These are phyloP conservation scores for Helicoverpa assulta DNA, from an alignment of 2,888 invertebrate genomes.

Conservation along the genomic window DNA sequence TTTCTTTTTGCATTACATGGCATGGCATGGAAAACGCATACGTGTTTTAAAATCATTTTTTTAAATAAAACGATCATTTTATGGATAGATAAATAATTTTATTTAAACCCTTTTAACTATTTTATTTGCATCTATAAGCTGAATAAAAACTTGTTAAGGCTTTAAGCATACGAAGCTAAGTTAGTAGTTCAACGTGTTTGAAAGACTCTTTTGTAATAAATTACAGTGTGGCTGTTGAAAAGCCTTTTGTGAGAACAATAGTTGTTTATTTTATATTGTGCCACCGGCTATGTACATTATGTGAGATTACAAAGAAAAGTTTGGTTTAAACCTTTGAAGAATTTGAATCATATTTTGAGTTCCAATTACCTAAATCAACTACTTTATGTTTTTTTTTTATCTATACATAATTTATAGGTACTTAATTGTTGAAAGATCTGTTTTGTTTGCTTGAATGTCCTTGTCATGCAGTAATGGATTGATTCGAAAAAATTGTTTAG, in stretches of 20 bases:
- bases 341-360: no score
- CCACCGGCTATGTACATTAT: neutral
- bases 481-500: no score
- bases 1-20: no score
- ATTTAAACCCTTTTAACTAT: neutral
- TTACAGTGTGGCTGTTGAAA: slow-evolving; percentile 13
- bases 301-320: no score
- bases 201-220: slow-evolving; percentile 1
- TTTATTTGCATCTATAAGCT: neutral
- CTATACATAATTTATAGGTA: no score
- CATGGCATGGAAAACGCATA: neutral
- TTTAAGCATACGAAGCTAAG: no score
- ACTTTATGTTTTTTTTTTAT: no score
- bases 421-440: no score
- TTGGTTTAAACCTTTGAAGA: no score
- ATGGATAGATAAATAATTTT: neutral
- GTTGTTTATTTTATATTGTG: neutral
- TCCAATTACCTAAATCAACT: no score
- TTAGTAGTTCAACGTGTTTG: neutral
- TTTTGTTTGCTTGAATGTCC: no score
- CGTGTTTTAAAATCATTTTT: neutral
- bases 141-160: neutral
- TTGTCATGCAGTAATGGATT: no score
- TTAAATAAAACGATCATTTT: neutral
- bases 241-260: slow-evolving; percentile 10